Base-by-base conservation (phyloP, 37 sponge, comb jelly and placozoan genomes). In the Ephydatia muelleri region DNA sequence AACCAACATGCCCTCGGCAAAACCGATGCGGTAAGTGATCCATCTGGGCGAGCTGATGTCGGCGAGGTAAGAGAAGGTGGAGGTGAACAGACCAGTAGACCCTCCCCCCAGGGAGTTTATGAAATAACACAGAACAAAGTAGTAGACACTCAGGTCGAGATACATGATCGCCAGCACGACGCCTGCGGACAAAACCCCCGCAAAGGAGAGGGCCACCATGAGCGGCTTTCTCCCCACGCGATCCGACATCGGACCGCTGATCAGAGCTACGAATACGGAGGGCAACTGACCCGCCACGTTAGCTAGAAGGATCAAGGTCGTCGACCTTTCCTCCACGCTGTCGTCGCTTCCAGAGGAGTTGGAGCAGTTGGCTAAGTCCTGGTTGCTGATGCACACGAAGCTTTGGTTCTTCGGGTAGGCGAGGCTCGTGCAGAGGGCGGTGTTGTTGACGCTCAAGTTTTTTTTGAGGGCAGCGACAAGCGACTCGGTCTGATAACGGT, bases 211-310 rank as follows among this genome's bases (percentile, higher is more conserved):
- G 6, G 81, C 31, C 25, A 80, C 9, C 13, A 92, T 39, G 5
- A 84, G 36, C 6, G 69, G 77, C 35, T 72, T 80, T 35, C 92
- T 40, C n/a, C 92, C 92, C 70, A 67, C 77, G 9, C 16, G 23
- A 40, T 92, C 92, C 16, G 89, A 79, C 25, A 88, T 36, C 2
- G 89, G 85, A 23, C 88, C 89, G 26, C 81, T 14, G 6, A 92
- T 0, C n/a, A 92, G 76, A 32, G 85, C 34, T 13, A 79, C 14
- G 27, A 92, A 57, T n/a, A 88, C 30, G 19, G 76, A 80, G 11
- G 47, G 65, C 0, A 88, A 5, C 9, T 32, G 68, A 26, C 19
- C 38, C 2, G 78, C 64, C 30, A 92, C 2, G 0, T 72, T 39
- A 9, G 49, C 28, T 36, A 79, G 66, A 5, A 80, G 48, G 14